Base-by-base conservation (phyloP, 2,888 invertebrate species). In the Drosophila mettleri region DNA sequence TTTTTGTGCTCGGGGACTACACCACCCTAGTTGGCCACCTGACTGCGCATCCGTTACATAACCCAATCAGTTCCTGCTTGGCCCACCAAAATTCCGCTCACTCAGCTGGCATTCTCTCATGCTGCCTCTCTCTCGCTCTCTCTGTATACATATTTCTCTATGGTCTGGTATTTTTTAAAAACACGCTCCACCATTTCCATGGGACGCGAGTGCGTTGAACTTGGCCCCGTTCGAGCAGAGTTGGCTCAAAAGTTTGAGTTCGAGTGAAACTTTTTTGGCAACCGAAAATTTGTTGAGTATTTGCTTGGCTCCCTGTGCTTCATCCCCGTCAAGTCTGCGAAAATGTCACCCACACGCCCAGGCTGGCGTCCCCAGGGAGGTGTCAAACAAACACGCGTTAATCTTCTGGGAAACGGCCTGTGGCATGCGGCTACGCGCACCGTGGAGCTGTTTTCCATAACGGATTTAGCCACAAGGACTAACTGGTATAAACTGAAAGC, bases 31-130 rank as follows among this genome's bases (percentile, higher is more conserved):
- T 46, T 33, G 24, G 65, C 62, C 53, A 53, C 68, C 57, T 48
- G 20, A 45, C 75, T 61, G 75, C 83, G 86, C 82, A 68, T 69
- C 63, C 60, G 88, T 83, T 83, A 83, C 61, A 74, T 86, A 83
- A 83, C 67, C 68, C 36, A 63, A 46, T 48, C 46, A 41, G 55
- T 74, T 63, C 59, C 59, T 54, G 43, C 36, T 20, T 61, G 59
- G 54, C 55, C 71, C 58, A 53, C 46, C 45, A 27, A 36, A 33
- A 22, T 22, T 24, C 2, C 31, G 31, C 39, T 53, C 53, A 53
- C 31, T 54, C 54, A 16, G 33, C 9, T 57, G 10, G 24, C 29
- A 5, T 49, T 20, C 43, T 57, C 59, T 49, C 38, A 34, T 22
- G 27, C 27, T 48, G 38, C 33, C n/a, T 38, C 14, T 38, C 41